Evolutionary conservation across 92 coral and sea anemone genomes (phyloP).

Genomic region (Zoanthus gigantus): DNA sequence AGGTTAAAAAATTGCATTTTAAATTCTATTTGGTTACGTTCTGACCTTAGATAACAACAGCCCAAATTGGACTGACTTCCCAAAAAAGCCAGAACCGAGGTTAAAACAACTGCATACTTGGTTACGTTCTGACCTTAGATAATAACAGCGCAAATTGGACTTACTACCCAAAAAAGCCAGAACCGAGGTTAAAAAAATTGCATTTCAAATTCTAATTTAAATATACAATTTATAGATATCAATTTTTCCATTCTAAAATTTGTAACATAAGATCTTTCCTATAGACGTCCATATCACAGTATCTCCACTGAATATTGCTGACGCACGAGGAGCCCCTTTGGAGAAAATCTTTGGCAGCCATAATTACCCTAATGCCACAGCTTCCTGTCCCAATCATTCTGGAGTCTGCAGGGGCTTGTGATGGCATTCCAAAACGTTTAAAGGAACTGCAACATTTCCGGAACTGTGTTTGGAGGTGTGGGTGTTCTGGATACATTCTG

Average conservation of each 20-base stretch:
- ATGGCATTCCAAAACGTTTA: slow-evolving; percentile 62
- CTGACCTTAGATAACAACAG: no score
- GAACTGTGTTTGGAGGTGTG: slow-evolving; percentile 48
- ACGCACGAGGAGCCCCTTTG: neutral
- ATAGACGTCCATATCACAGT: slow-evolving; percentile 27
- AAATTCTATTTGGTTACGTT: no score
- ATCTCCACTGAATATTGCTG: neutral
- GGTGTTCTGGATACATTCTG: slow-evolving; percentile 29
- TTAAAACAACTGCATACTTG: no score
- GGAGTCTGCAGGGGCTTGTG: slow-evolving; percentile 38
- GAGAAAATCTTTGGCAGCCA: slow-evolving; percentile 54
- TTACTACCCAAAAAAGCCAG: slow-evolving; percentile 11
- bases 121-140: neutral
- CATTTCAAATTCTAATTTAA: neutral
- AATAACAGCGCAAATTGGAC: slow-evolving; percentile 36
- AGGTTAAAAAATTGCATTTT: no score
- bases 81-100: no score
- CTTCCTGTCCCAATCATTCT: slow-evolving; percentile 50
- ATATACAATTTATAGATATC: neutral
- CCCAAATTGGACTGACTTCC: no score
- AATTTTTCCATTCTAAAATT: slow-evolving; percentile 48
- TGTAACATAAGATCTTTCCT: slow-evolving; percentile 45
- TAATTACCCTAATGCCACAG: slow-evolving; percentile 57
- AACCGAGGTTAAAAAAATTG: neutral
- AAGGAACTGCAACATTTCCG: slow-evolving; percentile 24